Base-by-base conservation (phyloP, 2,113 vertebrate genomes). In the Oxyura jamaicensis region DNA sequence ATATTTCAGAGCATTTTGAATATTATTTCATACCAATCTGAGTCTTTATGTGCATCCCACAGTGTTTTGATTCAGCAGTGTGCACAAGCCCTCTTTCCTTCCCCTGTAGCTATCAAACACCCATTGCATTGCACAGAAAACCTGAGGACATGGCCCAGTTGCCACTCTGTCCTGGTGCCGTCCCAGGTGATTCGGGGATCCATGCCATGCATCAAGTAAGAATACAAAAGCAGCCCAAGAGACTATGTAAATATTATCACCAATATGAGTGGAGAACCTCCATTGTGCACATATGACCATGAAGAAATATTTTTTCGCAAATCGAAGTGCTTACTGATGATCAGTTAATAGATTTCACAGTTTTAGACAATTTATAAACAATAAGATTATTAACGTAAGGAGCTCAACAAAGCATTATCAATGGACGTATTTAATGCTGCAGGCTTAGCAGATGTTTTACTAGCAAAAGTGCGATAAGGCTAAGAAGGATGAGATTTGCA, bases 41-140 rank as follows among this genome's bases (percentile, higher is more conserved):
- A 59, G 26, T 41, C 50, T 18, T 39, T 33, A 48, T 84, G 35
- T 58, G 50, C 35, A 77, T 86, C 65, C 20, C 42, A n/a, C 60
- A n/a, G 7, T 48, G 20, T 67, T 33, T 41, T 84, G 39, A n/a
- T 67, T 65, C n/a, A 0, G 0, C 62, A 26, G 0, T 8, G 23
- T 67, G 46, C 42, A 23, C 8, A 22, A 58, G 11, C 11, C 15
- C 8, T 78, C 17, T 1, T 0, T 75, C 31, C 17, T 67, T 23
- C 26, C 41, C 11, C 4, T 20, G 0, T 11, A 48, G 33, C 60
- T 42, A 26, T 39, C 50, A 10, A 25, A 46, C 14, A 6, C 10
- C 15, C 15, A 13, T 29, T 71, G 36, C 6, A 66, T 59, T 86
- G 48, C n/a, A 58, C 36, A 59, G 71, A 59, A 77, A 20, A 48